These are phyloP conservation scores for Amazonetta brasiliensis DNA, from an alignment of 2,797 vertebrate genomes.

Conservation along the genomic window DNA sequence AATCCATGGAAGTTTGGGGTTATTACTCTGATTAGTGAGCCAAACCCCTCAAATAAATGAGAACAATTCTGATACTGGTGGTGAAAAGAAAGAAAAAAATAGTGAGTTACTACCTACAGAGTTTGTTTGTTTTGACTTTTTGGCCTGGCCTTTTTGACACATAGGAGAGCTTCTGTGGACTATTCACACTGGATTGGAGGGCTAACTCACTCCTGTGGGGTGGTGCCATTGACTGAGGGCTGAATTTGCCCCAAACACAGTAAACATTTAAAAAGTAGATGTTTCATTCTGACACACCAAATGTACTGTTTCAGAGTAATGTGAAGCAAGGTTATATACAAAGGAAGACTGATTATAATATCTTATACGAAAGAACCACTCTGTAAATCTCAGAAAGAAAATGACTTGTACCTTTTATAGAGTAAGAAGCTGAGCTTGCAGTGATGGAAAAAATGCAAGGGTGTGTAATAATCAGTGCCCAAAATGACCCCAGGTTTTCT, in stretches of 20 bases:
- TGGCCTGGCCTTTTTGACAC: neutral
- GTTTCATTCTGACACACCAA: neutral
- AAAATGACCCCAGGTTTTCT: conserved; percentile 50
- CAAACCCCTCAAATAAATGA: neutral
- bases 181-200: neutral
- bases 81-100: neutral
- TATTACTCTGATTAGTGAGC: neutral
- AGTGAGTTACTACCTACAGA: neutral
- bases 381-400: neutral
- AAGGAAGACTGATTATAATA: neutral
- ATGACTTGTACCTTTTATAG: neutral
- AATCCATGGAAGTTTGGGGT: neutral
- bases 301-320: neutral
- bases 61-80: neutral
- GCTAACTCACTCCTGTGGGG: neutral
- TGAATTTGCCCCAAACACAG: neutral
- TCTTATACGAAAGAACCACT: neutral
- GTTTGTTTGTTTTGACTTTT: neutral
- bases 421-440: conserved; percentile 45
- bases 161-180: neutral
- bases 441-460: conserved; percentile 17
- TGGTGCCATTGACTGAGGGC: neutral
- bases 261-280: neutral
- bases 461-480: conserved; percentile 50
- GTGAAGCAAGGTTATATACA: neutral